A percentile compares a stretch with the other conserved stretches of the same genome.
These are phyloP conservation scores for Rhizomys pruinosus DNA, from an alignment of 2,113 vertebrate genomes.

Conservation along the genomic window DNA sequence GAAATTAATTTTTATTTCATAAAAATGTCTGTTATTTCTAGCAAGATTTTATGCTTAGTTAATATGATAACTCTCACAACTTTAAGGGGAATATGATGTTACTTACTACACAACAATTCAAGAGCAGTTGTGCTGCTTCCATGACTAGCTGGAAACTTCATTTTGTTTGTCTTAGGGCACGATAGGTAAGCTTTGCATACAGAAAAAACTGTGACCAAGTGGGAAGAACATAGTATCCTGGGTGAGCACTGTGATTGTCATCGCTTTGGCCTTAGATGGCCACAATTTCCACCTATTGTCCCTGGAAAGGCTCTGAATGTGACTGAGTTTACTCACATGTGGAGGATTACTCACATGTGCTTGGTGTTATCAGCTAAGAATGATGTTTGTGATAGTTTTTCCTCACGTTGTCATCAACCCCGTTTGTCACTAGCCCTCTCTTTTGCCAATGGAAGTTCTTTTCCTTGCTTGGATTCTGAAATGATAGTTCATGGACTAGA, in stretches of 20 bases:
- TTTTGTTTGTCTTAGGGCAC: not conserved
- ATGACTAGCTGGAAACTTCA: not conserved
- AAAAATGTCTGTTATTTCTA: too few species aligned
- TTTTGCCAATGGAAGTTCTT: not conserved
- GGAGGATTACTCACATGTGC: not conserved
- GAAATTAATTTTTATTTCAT: not conserved
- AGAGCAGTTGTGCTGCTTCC: not conserved
- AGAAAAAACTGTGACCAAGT: not conserved
- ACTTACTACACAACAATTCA: not conserved
- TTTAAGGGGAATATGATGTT: too few species aligned
- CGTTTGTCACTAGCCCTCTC: not conserved
- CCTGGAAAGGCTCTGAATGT: not conserved
- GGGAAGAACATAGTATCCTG: not conserved
- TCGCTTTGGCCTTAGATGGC: not conserved
- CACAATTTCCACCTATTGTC: not conserved
- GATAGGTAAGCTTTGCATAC: not conserved
- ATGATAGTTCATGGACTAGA: not conserved
- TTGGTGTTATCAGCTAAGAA: not conserved
- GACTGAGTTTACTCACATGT: not conserved
- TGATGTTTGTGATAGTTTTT: not conserved
- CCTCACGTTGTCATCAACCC: not conserved
- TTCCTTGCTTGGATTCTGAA: constrained; percentile 10
- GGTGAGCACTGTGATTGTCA: not conserved
- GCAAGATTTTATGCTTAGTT: not conserved
- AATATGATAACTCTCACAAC: not conserved